Evolutionary conservation across 2,888 invertebrate genomes (phyloP), one percentile per base, ranked within the genome.

Genomic region (Epistrophe eligans): DNA sequence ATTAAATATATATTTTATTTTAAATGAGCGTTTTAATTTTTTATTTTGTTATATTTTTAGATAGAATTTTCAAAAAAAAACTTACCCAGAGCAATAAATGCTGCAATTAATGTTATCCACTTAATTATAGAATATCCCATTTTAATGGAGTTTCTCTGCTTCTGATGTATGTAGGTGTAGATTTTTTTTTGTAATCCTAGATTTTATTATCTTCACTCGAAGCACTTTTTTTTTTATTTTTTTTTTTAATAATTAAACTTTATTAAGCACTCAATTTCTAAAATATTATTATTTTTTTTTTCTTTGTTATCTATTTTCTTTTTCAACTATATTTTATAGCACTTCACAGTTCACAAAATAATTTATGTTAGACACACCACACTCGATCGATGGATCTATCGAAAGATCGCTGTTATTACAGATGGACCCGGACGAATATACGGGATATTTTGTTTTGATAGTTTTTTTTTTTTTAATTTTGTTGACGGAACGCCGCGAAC

Each of bases 41-140:
- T 2, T 24, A 24, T 28, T 15, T 24, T 38, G 2, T n/a, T 17
- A 19, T 1, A 52, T 55, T 55, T 19, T 17, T 38, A 15, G 2
- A 17, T 3, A 48, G 17, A 28, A 28, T 28, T 10, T 45, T 1
- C 24, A 24, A 24, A 24, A 24, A 17, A 40, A 38, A 50, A 91
- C 92, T 92, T 90, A 92, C 92, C 92, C 73, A 91, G 89, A 67
- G 90, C 89, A 89, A 91, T 90, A 79, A 90, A 90, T 88, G 91
- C 91, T 90, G 91, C 91, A 88, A 91, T 90, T 88, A 92, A 89
- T 84, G 90, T 91, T 89, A 92, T 91, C 92, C 92, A 92, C 90
- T 92, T 91, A 55, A 91, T 90, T 89, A 91, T 91, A 84, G 90
- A 89, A 89, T 91, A 90, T 90, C 89, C 90, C 92, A 91, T 91